Base-by-base conservation (phyloP, 2,888 invertebrate genomes). In the Teleogryllus oceanicus region DNA sequence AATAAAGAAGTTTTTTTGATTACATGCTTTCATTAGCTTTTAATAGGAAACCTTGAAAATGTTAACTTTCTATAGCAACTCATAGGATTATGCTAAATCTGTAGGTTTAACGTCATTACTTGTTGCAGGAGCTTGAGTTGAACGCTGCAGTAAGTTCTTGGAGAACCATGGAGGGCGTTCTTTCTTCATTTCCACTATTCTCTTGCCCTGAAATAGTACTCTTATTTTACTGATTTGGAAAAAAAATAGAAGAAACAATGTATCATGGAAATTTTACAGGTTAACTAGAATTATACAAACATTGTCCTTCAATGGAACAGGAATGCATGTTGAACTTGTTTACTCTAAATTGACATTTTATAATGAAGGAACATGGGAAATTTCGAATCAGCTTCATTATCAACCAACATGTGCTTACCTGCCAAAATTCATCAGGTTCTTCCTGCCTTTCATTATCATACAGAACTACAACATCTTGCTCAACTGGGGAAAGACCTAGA, bases 121-220 rank as follows among this genome's bases (percentile, higher is more conserved):
- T 62, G 90, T 88, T 0, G 93, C 91, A 75, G 92, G 90, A 83
- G 92, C 90, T 84, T 94, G 92, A 21, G 94, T 94, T 1, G 93
- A 91, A 85, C 92, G 92, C 85, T 96, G 93, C 24, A 96, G 87
- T 78, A 97, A 89, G 88, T 96, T 96, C 84, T 92, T 92, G 83
- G 94, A 92, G 85, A 97, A 98, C 96, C 97, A 98, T 75, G 91
- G 87, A 8, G 97, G 97, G 82, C 97, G 90, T 80, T 93, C 91
- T 86, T 94, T 96, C 77, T 93, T 89, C 90, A 96, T 91, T 89
- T 97, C 96, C 20, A 98, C 91, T 82, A 97, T 90, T 84, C 94
- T 90, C 87, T 95, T 96, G 1, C 88, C 88, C 86, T 89, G 83
- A 62, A 86, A 84, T 78, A 80, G 82, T 82, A 79, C 62, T 24